Conservation (phyloP, 2,797 vertebrate genomes). For the Onychomys arenicola region DNA sequence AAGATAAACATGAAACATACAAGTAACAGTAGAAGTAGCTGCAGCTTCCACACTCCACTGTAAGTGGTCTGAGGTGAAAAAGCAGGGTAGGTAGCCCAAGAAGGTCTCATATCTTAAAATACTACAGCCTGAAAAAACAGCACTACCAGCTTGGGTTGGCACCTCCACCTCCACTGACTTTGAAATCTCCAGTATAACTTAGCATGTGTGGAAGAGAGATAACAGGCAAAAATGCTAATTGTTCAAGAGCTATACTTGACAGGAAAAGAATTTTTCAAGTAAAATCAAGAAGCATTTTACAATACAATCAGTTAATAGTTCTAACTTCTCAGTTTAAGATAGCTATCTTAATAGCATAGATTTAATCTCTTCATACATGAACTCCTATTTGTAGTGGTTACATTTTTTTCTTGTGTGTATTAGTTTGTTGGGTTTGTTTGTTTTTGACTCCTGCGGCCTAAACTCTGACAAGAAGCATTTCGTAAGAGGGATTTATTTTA, state of each 20-base stretch:
- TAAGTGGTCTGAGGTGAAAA: fast-evolving
- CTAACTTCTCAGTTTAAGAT: not conserved
- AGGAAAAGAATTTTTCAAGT: not conserved
- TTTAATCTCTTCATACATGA: not conserved
- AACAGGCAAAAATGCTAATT: not conserved
- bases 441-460: too few relatives aligned
- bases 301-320: not conserved
- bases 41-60: not conserved
- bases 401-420: not conserved
- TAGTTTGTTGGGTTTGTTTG: not conserved
- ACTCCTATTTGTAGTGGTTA: not conserved
- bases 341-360: not conserved
- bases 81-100: not conserved
- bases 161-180: not conserved
- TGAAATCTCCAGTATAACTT: not conserved
- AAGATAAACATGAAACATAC: not conserved
- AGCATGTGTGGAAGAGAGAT: not conserved
- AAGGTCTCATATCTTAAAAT: not conserved
- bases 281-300: not conserved
- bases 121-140: not conserved
- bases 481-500: not conserved
- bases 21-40: not conserved
- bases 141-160: not conserved
- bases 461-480: not conserved
- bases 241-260: not conserved